Conservation (phyloP, 2,888 invertebrate genomes). For the Agriopis aurantiaria region DNA sequence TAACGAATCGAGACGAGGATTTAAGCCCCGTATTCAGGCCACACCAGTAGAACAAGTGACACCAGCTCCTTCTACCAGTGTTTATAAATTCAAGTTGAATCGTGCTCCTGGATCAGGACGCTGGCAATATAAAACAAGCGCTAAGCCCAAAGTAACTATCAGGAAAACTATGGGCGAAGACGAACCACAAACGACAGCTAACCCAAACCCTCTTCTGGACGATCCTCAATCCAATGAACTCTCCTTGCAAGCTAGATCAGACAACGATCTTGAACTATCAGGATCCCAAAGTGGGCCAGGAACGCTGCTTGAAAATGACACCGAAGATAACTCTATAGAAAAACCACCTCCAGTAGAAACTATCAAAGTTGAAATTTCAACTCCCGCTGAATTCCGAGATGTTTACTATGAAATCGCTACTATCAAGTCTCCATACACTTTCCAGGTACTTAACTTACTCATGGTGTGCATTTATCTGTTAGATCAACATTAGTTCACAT, state of each 20-base stretch:
- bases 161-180: slow-evolving; percentile 89
- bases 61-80: slow-evolving; percentile 85
- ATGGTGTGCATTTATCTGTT: background rate
- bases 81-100: slow-evolving; percentile 93
- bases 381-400: slow-evolving; percentile 94
- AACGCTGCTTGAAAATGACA: slow-evolving; percentile 86
- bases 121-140: slow-evolving; percentile 96
- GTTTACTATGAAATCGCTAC: slow-evolving; percentile 96
- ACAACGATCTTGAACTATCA: slow-evolving; percentile 90
- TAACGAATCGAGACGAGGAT: slow-evolving; percentile 87
- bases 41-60: slow-evolving; percentile 84
- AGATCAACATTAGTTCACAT: background rate
- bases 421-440: slow-evolving; percentile 95
- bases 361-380: slow-evolving; percentile 95
- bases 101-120: slow-evolving; percentile 93
- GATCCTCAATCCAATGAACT: slow-evolving; percentile 83
- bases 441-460: slow-evolving; percentile 89
- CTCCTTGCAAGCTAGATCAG: slow-evolving; percentile 85
- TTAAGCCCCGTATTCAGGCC: slow-evolving; percentile 89
- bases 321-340: slow-evolving; percentile 89
- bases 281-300: slow-evolving; percentile 89
- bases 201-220: slow-evolving; percentile 75
- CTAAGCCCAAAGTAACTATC: slow-evolving; percentile 94
- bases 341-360: slow-evolving; percentile 91
- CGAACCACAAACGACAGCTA: slow-evolving; percentile 79